These are phyloP conservation scores for Oxygymnocypris stewartii DNA, from an alignment of 2,113 vertebrate species.

Conservation along the genomic window DNA sequence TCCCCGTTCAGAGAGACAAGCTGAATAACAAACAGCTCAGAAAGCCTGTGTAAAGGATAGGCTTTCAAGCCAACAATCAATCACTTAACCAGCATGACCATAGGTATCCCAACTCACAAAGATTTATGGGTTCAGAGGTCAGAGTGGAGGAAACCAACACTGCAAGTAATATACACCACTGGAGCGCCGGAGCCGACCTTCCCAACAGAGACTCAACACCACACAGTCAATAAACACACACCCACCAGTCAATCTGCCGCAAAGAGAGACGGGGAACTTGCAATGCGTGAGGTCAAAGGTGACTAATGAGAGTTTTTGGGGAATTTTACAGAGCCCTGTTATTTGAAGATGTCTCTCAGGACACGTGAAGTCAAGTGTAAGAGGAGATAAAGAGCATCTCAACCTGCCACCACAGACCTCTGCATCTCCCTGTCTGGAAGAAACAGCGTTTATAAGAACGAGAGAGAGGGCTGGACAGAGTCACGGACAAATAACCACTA, in stretches of 20 bases:
- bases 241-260: neutral
- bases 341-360: neutral
- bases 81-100: constrained; percentile 52
- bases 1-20: constrained; percentile 45
- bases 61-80: constrained; percentile 66
- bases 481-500: neutral
- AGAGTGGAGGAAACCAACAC: constrained; percentile 21
- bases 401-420: neutral
- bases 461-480: too few species aligned
- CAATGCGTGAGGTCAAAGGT: neutral
- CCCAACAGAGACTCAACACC: constrained; percentile 53
- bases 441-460: neutral
- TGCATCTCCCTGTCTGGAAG: neutral
- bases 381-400: neutral
- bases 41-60: constrained; percentile 60
- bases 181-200: constrained; percentile 49
- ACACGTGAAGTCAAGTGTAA: neutral
- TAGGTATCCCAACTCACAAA: constrained; percentile 42
- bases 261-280: neutral
- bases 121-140: constrained; percentile 38
- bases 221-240: constrained; percentile 42
- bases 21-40: constrained; percentile 62
- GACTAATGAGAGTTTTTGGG: neutral
- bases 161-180: constrained; percentile 26
- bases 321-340: neutral